These are phyloP conservation scores for Pammene aurita DNA, from an alignment of 2,888 invertebrate species.

Conservation along the genomic window DNA sequence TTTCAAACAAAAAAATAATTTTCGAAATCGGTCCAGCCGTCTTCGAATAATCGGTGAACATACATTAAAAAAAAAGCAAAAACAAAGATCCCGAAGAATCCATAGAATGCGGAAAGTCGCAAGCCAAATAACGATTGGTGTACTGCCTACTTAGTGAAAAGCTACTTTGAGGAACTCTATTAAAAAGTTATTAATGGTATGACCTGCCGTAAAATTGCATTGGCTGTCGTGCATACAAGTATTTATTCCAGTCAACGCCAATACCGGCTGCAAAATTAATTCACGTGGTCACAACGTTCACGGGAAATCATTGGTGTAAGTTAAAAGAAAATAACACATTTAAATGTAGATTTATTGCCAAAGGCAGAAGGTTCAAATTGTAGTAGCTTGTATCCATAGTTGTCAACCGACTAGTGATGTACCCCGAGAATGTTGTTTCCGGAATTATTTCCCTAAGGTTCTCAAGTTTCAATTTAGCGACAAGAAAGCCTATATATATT, in stretches of 20 bases:
- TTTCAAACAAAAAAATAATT: no score
- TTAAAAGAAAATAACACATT: neutral
- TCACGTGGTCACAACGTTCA: constrained; percentile 5
- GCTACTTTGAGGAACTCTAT: no score
- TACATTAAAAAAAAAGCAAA: no score
- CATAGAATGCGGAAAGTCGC: no score
- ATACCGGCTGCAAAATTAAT: constrained; percentile 5
- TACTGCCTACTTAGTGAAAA: no score
- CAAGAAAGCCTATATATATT: no score
- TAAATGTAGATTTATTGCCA: neutral
- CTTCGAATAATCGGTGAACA: no score
- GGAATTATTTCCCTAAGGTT: no score
- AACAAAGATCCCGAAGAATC: no score
- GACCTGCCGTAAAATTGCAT: neutral
- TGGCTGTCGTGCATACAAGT: neutral
- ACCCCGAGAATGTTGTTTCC: neutral
- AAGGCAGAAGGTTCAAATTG: neutral
- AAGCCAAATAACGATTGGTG: no score
- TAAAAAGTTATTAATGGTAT: neutral
- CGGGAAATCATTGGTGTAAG: neutral
- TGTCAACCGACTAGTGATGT: neutral
- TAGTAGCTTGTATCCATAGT: neutral
- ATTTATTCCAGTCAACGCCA: constrained; percentile 18
- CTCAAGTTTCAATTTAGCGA: no score
- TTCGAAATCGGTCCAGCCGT: no score